Percentiles rank a stretch among this genome's conserved stretches.
These are phyloP conservation scores for Ganaspis brasiliensis DNA, from an alignment of 2,888 invertebrate genomes.

Conservation along the genomic window DNA sequence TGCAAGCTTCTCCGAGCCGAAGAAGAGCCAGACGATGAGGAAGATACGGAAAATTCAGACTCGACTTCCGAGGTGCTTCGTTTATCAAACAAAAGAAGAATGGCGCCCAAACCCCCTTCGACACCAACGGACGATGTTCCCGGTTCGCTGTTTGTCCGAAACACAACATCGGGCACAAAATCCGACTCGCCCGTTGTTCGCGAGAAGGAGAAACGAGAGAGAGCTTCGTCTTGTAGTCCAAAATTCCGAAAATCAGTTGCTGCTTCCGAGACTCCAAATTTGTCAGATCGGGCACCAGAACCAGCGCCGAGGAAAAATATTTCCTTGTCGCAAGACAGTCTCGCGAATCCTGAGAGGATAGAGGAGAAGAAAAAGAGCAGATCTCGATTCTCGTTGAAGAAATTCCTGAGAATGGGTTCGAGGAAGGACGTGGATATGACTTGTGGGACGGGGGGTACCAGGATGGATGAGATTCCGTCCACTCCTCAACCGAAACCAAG, in stretches of 20 bases:
- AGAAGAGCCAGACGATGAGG: constrained; percentile 1
- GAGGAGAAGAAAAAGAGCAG: constrained; percentile 86
- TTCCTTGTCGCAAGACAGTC: constrained; percentile 89
- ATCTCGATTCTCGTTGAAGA: constrained; percentile 90
- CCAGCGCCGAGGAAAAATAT: constrained; percentile 87
- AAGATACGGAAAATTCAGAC: constrained; percentile 41
- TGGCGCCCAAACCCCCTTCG: constrained; percentile 88
- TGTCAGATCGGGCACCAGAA: constrained; percentile 78
- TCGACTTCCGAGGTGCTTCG: constrained; percentile 72
- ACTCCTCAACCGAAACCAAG: constrained; percentile 87
- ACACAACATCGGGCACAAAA: constrained; percentile 81
- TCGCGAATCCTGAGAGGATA: constrained; percentile 78
- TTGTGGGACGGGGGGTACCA: constrained; percentile 80
- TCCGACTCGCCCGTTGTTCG: constrained; percentile 87
- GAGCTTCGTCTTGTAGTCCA: constrained; percentile 85
- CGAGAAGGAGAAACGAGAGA: constrained; percentile 89
- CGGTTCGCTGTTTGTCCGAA: constrained; percentile 84
- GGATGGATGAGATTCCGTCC: constrained; percentile 50
- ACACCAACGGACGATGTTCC: constrained; percentile 72
- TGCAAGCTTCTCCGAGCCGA: not conserved
- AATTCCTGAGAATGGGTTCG: constrained; percentile 90
- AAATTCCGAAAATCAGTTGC: constrained; percentile 82
- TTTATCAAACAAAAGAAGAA: constrained; percentile 86
- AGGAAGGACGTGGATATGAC: constrained; percentile 85
- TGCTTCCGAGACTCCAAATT: constrained; percentile 77